Base-by-base conservation (phyloP, 2,797 vertebrate species). In the Eremophila alpestris region DNA sequence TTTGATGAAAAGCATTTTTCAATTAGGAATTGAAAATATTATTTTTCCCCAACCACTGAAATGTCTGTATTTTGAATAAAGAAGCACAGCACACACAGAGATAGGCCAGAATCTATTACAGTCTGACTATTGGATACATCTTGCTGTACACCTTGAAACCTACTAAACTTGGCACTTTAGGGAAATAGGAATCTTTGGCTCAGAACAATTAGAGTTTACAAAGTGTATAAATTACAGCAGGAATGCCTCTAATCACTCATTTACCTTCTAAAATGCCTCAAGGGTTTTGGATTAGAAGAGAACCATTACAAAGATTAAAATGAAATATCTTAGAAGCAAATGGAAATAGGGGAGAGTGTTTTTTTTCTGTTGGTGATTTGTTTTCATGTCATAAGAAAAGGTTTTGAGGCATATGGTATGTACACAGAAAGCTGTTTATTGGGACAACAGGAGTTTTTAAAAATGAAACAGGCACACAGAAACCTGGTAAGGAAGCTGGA, bases 241-340 rank as follows among this genome's bases (percentile, higher is more conserved):
- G 84, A 97, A 95, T 95, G 87, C 85, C 93, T 93, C 95, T 96
- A 95, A 97, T 96, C 94, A 89, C 86, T 94, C 87, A 94, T 93
- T 97, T 95, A 80, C 91, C 65, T 95, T 94, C 91, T 95, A 91
- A 96, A 88, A 64, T 87, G 92, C 95, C 96, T 93, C 91, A 85
- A 94, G 96, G 64, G 59, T 70, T 92, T 95, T 92, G 91, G 83
- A 86, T 84, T 83, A 83, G 71, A 76, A 78, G n/a, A 79, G 55
- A 93, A 46, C 21, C 75, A 56, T 43, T 82, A 18, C 38, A 78
- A 71, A 77, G 59, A 67, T 74, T 78, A 83, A 34, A 32, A 90
- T 49, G 60, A 49, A 64, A 21, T 86, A 49, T 73, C 32, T 75
- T 76, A 79, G 63, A 91, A 93, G 38, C 32, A 65, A 90, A 87